These are phyloP conservation scores for Drymodes brunneopygia DNA, from an alignment of 2,113 vertebrate species.

Conservation along the genomic window DNA sequence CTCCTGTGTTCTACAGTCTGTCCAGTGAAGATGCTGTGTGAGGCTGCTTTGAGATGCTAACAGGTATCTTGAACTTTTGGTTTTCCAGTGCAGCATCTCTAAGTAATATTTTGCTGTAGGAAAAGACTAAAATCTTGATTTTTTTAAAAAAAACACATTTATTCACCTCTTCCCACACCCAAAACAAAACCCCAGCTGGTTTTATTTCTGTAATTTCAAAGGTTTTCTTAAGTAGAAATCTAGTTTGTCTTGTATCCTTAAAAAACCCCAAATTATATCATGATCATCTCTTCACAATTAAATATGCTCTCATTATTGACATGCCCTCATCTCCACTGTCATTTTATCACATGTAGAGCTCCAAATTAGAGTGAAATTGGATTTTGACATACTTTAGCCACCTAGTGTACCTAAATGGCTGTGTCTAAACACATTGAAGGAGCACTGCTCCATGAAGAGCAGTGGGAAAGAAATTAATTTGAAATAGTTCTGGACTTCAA, in stretches of 20 bases:
- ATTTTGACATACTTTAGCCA: conserved; percentile 8
- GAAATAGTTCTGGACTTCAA: neutral
- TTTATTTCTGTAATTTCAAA: conserved; percentile 27
- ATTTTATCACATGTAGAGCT: conserved; percentile 26
- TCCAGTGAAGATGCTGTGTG: conserved; percentile 70
- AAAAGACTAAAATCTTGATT: conserved; percentile 25
- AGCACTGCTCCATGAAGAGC: neutral
- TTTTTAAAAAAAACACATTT: neutral
- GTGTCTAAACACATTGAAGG: neutral
- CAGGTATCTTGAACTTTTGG: conserved; percentile 67
- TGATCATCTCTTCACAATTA: conserved; percentile 36
- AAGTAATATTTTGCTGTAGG: conserved; percentile 63
- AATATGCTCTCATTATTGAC: conserved; percentile 38
- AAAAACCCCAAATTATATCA: neutral
- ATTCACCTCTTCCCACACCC: conserved; percentile 15
- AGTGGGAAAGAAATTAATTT: neutral
- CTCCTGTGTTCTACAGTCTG: conserved; percentile 68
- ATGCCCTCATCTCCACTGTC: conserved; percentile 45
- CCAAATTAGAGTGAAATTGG: conserved; percentile 11
- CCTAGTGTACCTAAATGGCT: neutral
- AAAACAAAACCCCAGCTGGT: neutral
- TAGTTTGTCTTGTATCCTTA: conserved; percentile 9
- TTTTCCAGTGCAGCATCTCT: conserved; percentile 68
- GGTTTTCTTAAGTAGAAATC: neutral
- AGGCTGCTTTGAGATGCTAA: conserved; percentile 68